Conservation (phyloP, 2,797 vertebrate genomes). For the Forpus xanthops region DNA sequence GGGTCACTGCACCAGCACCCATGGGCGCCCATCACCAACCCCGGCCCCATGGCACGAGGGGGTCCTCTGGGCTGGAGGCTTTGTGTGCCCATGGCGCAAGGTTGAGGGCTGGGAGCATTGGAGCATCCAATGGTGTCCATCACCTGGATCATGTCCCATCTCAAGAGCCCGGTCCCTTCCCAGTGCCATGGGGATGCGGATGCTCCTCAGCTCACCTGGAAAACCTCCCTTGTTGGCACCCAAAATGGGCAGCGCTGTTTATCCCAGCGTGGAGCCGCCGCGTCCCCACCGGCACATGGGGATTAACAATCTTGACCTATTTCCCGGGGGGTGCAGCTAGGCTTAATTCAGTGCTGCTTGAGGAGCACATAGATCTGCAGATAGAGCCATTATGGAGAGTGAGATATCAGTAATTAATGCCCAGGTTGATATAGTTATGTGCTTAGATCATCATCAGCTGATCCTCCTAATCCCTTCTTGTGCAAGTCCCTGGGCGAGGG, state of each 20-base stretch:
- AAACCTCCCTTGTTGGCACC: background rate
- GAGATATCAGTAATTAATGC: slow-evolving; percentile 49
- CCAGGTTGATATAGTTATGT: slow-evolving; percentile 45
- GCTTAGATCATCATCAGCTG: slow-evolving; percentile 62
- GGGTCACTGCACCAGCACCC: background rate
- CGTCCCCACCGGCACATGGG: background rate
- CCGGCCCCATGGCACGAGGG: fast-evolving
- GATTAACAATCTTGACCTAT: slow-evolving; percentile 5
- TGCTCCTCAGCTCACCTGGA: background rate
- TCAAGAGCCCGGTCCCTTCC: fast-evolving
- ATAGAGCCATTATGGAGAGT: background rate
- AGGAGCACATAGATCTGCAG: background rate
- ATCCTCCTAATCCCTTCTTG: slow-evolving; percentile 60
- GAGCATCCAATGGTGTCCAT: background rate
- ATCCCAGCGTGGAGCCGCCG: fast-evolving
- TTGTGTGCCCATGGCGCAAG: fast-evolving
- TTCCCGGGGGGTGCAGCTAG: background rate
- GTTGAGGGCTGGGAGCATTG: background rate
- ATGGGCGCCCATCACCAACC: fast-evolving
- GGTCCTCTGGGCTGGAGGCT: fast-evolving
- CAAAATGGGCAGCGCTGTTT: background rate
- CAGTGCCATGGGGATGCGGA: background rate
- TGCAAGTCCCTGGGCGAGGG: slow-evolving; percentile 3
- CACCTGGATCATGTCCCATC: fast-evolving
- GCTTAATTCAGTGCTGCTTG: background rate